phyloP scores from a whole-genome alignment of 2,113 vertebrate genomes.

The Antechinus flavipes region DNA sequence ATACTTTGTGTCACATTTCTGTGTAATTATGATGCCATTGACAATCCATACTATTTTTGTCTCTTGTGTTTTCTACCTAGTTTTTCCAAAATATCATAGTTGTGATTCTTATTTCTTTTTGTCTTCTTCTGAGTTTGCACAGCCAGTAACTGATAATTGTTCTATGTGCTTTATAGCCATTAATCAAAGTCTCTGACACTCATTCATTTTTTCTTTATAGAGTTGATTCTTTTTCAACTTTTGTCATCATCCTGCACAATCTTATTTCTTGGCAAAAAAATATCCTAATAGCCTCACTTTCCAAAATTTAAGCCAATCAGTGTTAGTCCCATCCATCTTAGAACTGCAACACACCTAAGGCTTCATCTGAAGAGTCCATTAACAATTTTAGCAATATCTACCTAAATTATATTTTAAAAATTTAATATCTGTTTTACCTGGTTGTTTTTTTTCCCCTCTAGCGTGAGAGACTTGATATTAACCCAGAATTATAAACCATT shows the following conservation, averaged over 20 bases:
- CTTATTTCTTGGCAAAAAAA: not conserved
- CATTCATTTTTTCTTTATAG: not conserved
- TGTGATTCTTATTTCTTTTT: not conserved
- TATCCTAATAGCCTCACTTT: not conserved
- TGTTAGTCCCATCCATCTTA: not conserved
- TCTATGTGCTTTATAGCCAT: not conserved
- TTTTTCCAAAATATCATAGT: not conserved
- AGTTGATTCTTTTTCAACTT: not conserved
- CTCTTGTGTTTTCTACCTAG: not conserved
- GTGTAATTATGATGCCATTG: not conserved
- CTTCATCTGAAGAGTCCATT: not conserved
- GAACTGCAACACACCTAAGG: not conserved
- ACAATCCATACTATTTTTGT: not conserved
- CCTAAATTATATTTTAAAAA: not conserved
- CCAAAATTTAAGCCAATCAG: not conserved
- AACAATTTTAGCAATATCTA: not conserved
- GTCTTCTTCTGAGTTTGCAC: not conserved
- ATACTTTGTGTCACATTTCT: not conserved
- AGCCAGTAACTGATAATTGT: not conserved
- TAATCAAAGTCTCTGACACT: not conserved
- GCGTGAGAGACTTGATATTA: too few relatives aligned
- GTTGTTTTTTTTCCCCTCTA: too few relatives aligned
- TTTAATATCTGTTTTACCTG: not conserved
- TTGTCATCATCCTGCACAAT: not conserved
- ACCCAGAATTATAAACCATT: too few relatives aligned